Evolutionary conservation across 2,888 invertebrate species (phyloP), one percentile per base, ranked within the genome.

Genomic region (Synanthedon formicaeformis): DNA sequence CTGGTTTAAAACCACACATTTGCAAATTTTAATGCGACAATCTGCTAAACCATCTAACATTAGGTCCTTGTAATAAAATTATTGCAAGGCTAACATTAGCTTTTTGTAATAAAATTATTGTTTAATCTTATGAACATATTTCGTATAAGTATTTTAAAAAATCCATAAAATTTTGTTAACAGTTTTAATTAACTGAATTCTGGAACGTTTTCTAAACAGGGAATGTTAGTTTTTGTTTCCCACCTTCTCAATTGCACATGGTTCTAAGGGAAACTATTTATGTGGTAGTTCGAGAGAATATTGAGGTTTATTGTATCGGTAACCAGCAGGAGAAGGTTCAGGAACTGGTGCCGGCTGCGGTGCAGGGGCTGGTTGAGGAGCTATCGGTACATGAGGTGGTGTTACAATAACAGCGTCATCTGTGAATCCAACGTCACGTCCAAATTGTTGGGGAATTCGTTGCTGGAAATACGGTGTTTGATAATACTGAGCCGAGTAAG

Each of bases 361-460:
- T 1, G 16, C 16, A 16, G 72, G 68, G 12, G 63, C 62, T 2
- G 69, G 69, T 53, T 65, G 65, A 2, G 69, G 65, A 4, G 54
- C 59, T 41, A 79, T 67, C 2, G 84, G 78, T 52, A 81, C 82
- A 48, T 79, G 75, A 3, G 84, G 87, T 11, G 87, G 82, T 0
- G 87, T 87, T 56, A 87, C 75, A 52, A 87, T 86, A 34, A 87
- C 78, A 4, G 87, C 82, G 50, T 87, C 87, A 53, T 87, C 87
- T 1, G 87, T 87, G 27, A 87, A 58, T 1, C 71, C 81, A 8
- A 86, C 81, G 54, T 87, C 86, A 2, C 87, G 79, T 2, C 68
- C 72, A 1, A 71, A 67, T 1, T 81, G 72, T 11, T 48, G 56
- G 11, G 53, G 52, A 51, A 13, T 27, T 51, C 51, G 55, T 23